These are phyloP conservation scores for Andrena praecox DNA, from an alignment of 2,888 invertebrate genomes.

Conservation along the genomic window DNA sequence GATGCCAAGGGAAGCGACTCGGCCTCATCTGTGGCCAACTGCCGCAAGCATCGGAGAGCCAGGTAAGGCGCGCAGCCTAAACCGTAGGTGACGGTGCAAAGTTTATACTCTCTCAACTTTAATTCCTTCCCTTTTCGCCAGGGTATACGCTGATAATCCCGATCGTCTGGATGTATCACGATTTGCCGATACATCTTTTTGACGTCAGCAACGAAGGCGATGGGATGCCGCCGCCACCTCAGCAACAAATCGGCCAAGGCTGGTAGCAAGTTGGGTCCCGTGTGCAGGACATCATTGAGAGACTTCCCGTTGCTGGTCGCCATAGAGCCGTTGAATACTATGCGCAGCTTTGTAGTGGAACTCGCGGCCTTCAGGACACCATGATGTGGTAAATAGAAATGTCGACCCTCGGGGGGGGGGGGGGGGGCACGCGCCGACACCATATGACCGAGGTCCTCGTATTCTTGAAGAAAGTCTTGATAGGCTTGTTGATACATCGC, in stretches of 20 bases:
- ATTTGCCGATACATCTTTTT: constrained; percentile 26
- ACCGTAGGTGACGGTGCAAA: constrained; percentile 50
- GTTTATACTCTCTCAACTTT: constrained; percentile 24
- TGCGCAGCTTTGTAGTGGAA: constrained; percentile 2
- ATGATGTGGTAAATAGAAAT: constrained; percentile 7
- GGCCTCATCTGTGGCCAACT: constrained; percentile 47
- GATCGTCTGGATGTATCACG: constrained; percentile 43
- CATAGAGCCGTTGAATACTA: constrained; percentile 11
- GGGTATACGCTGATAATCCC: constrained; percentile 78
- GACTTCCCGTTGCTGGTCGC: not conserved
- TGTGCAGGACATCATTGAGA: not conserved
- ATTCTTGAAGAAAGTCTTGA: not conserved
- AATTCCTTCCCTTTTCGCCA: constrained; percentile 65
- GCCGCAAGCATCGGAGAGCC: constrained; percentile 39
- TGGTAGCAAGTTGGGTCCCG: not conserved
- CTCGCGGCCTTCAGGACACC: not conserved
- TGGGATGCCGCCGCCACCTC: no score
- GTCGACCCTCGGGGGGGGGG: no score
- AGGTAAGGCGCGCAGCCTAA: constrained; percentile 45
- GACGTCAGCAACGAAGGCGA: not conserved
- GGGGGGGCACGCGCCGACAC: no score
- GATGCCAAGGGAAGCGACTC: constrained; percentile 41
- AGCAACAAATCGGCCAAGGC: no score
- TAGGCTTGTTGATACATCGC: not conserved
- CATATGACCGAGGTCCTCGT: not conserved